A percentile compares a stretch with the other conserved stretches of the same genome.
Evolutionary conservation across 2,797 vertebrate genomes (phyloP).

Genomic region (Lutjanus campechanus): DNA sequence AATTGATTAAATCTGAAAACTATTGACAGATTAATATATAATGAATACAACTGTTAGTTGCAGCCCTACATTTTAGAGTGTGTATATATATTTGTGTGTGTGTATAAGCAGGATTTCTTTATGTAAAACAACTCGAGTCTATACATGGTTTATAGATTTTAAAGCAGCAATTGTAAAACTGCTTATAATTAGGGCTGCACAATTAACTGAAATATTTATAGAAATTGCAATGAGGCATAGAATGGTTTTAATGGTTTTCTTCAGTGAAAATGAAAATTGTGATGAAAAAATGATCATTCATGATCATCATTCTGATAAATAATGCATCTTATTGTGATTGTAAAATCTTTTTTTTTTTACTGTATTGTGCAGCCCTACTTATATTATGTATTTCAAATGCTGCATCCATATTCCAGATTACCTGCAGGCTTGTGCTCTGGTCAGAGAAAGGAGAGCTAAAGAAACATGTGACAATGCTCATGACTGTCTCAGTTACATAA

Average conservation of each 20-base stretch:
- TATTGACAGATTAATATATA: no score
- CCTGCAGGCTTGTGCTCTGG: slow-evolving; percentile 99
- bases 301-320: no score
- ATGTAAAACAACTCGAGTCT: background rate
- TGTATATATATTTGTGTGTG: background rate
- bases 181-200: background rate
- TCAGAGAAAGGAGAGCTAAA: slow-evolving; percentile 99
- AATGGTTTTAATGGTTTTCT: no score
- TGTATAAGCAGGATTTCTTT: background rate
- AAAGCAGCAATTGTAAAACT: background rate
- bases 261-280: no score
- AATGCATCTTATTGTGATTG: no score
- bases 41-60: no score
- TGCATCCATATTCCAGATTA: slow-evolving; percentile 66
- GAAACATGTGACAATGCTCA: slow-evolving; percentile 99
- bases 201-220: no score
- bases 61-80: no score
- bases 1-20: no score
- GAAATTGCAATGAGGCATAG: no score
- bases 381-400: background rate
- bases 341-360: no score
- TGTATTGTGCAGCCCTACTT: background rate
- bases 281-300: no score
- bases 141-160: background rate
- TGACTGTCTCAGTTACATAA: slow-evolving; percentile 97